phyloP scores from a whole-genome alignment of 30 jellyfish, hydroid and myxozoan species.

The Chrysaora quinquecirrha region DNA sequence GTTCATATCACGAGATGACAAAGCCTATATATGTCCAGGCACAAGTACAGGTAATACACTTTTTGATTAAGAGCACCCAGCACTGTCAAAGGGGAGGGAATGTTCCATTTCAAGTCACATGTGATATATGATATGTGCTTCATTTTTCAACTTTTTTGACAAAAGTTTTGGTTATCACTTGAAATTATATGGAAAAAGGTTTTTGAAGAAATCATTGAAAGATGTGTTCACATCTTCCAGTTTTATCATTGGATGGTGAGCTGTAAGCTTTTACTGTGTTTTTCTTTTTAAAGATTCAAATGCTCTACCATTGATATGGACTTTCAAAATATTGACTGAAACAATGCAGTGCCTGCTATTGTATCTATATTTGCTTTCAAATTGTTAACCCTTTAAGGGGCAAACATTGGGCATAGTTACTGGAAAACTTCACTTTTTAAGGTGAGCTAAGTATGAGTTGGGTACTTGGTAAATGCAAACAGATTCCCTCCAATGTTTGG shows the following conservation, averaged over 20 bases:
- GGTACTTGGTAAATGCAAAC: background rate
- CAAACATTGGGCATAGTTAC: background rate
- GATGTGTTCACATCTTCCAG: conserved; percentile 30
- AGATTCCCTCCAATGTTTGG: conserved; percentile 1
- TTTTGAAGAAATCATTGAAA: background rate
- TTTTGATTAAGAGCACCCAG: background rate
- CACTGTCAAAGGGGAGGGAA: conserved; percentile 6
- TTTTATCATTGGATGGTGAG: conserved; percentile 65
- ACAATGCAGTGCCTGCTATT: background rate
- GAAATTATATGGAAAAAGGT: background rate
- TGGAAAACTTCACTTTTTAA: background rate
- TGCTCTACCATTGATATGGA: too few relatives aligned
- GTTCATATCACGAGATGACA: conserved; percentile 19
- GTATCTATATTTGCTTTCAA: background rate
- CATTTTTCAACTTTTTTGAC: background rate
- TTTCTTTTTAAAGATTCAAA: too few relatives aligned
- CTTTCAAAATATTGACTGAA: too few relatives aligned
- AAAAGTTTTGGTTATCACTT: background rate
- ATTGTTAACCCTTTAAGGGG: background rate
- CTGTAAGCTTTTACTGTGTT: conserved; percentile 41
- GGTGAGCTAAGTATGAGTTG: too few relatives aligned
- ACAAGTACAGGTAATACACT: conserved; percentile 14
- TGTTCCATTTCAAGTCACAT: conserved; percentile 1
- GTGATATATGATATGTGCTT: background rate
- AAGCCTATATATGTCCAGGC: conserved; percentile 28